A percentile compares a stretch with the other conserved stretches of the same genome.
Conservation (phyloP, 1,140 invertebrate genomes). For the Trinorchestia longiramus region DNA sequence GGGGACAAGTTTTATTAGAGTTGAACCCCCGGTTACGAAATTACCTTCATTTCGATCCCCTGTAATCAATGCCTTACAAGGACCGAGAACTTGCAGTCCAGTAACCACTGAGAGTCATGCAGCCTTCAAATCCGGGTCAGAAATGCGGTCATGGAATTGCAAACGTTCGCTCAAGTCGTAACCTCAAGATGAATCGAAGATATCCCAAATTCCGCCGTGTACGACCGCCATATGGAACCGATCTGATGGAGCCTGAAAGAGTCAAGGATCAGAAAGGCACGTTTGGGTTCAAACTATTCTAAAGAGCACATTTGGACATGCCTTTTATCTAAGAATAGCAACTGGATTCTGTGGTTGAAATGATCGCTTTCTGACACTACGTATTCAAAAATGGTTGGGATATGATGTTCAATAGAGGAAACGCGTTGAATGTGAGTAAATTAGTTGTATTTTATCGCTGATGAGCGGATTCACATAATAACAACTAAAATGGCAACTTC, state of each 20-base stretch:
- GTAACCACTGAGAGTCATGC: neutral
- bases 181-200: neutral
- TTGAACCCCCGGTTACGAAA: neutral
- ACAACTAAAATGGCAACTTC: no score
- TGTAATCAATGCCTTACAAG: neutral
- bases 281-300: neutral
- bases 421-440: no score
- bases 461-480: no score
- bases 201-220: neutral
- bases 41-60: neutral
- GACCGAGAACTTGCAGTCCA: neutral
- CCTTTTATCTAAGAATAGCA: neutral
- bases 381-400: neutral
- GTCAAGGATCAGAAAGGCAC: slow-evolving; percentile 4
- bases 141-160: neutral
- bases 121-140: neutral
- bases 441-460: no score
- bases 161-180: neutral
- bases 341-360: neutral
- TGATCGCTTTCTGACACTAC: neutral
- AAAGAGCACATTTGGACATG: neutral
- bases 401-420: neutral
- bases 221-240: slow-evolving; percentile 6
- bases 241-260: slow-evolving; percentile 14
- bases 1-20: neutral